Evolutionary conservation across 2,888 invertebrate genomes (phyloP).

Genomic region (Pandemis heparana): DNA sequence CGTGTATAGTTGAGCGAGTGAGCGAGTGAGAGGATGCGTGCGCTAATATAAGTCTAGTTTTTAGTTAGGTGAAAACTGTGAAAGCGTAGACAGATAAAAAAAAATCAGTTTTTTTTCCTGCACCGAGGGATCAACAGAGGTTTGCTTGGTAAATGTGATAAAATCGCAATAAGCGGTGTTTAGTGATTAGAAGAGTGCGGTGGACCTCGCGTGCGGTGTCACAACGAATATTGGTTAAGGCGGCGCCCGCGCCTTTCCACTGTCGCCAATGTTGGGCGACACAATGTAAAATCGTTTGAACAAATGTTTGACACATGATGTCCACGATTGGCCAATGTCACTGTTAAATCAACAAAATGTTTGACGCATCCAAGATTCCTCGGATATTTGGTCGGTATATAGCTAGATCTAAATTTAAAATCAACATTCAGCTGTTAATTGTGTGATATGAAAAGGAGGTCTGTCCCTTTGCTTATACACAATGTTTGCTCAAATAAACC

Average conservation of each 20-base stretch:
- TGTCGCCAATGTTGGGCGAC: slow-evolving; percentile 4
- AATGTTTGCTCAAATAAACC: slow-evolving; percentile 21
- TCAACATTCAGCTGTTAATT: not conserved
- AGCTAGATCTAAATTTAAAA: slow-evolving; percentile 27
- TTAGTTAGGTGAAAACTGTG: slow-evolving; percentile 83
- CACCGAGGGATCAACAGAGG: slow-evolving; percentile 79
- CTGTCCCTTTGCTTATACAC: slow-evolving; percentile 28
- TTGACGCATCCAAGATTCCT: not conserved
- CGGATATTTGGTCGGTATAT: slow-evolving; percentile 7
- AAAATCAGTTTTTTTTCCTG: slow-evolving; percentile 72
- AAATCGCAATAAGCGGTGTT: slow-evolving; percentile 70
- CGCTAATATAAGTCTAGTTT: slow-evolving; percentile 79
- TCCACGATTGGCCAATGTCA: not conserved
- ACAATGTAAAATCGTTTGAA: too few relatives aligned
- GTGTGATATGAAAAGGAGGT: not conserved
- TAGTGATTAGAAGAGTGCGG: slow-evolving; percentile 54
- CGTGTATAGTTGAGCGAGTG: slow-evolving; percentile 61
- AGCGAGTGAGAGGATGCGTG: slow-evolving; percentile 62
- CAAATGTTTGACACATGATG: slow-evolving; percentile 12
- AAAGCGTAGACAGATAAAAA: slow-evolving; percentile 65
- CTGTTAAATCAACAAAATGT: not conserved
- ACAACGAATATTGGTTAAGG: slow-evolving; percentile 73
- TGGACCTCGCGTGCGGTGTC: slow-evolving; percentile 67
- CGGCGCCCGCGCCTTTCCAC: slow-evolving; percentile 53
- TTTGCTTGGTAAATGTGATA: slow-evolving; percentile 74